Base-by-base conservation (phyloP, 2,797 vertebrate genomes). In the Enteromius viviparus region DNA sequence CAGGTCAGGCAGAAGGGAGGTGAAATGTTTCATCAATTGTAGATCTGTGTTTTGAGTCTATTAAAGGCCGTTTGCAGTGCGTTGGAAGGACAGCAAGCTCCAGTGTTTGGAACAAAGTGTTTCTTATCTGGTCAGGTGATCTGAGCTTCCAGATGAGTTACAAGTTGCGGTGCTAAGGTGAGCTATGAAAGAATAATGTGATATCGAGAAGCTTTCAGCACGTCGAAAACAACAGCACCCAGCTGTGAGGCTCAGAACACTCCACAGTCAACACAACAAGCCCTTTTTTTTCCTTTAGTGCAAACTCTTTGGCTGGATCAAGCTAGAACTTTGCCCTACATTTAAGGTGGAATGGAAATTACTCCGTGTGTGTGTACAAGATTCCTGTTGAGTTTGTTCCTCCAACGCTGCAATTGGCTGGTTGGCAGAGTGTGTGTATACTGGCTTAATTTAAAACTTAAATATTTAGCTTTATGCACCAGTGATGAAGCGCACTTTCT, bases 151-250 rank as follows among this genome's bases (percentile, higher is more conserved):
- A 92, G 93, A 89, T 93, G 91, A 92, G 93, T 93, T 94, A 93
- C 93, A 93, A 89, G 84, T 88, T 88, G 87, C 86, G 78, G 87
- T 72, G 88, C 91, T 84, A 90, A 92, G 93, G 92, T 90, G 90
- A 91, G 90, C 93, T 91, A 95, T 95, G 89, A 94, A 95, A 94
- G 92, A 94, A 94, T 95, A 94, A 95, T 95, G 94, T 92, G 94
- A 94, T 91, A 94, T 87, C 86, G 94, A 94, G 94, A 94, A 90
- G 86, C 80, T 90, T 91, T 93, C 92, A 92, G 90, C 64, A 21
- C 19, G 19, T 8, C 45, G 76, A 80, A 79, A 78, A 71, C 71
- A 69, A 45, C 60, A 65, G 58, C 70, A 60, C 76, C 42, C 47
- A 75, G 58, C 72, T 72, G 60, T 69, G 60, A 78, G 78, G 53